Conservation (phyloP, 2,888 invertebrate genomes). For the Caenorhabditis panamensis region DNA sequence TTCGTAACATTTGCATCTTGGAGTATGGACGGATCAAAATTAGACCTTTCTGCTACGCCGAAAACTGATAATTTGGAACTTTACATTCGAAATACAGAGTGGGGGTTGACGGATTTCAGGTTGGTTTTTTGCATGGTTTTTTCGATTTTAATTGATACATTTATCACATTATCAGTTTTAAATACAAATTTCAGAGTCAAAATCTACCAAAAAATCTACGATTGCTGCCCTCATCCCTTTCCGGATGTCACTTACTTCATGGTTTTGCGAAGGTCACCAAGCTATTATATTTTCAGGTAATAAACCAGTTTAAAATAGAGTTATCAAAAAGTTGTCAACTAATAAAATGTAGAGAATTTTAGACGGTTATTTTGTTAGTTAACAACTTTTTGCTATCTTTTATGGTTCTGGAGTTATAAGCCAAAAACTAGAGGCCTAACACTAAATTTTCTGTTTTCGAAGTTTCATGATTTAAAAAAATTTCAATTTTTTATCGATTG, state of each 20-base stretch:
- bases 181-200: constrained; percentile 62
- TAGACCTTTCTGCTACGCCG: constrained; percentile 70
- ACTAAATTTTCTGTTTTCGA: too few relatives aligned
- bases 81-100: constrained; percentile 79
- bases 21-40: constrained; percentile 78
- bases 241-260: constrained; percentile 79
- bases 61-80: constrained; percentile 76
- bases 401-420: background rate
- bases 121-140: too few relatives aligned
- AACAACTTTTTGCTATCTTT: too few relatives aligned
- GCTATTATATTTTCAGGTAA: constrained; percentile 79
- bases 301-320: too few relatives aligned
- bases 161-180: too few relatives aligned
- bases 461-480: too few relatives aligned
- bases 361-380: too few relatives aligned
- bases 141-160: too few relatives aligned
- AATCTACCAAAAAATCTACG: constrained; percentile 74
- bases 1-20: constrained; percentile 79
- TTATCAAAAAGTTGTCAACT: too few relatives aligned
- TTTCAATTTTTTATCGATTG: too few relatives aligned
- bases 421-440: too few relatives aligned
- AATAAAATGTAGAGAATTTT: too few relatives aligned
- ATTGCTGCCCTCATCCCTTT: constrained; percentile 79
- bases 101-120: constrained; percentile 78
- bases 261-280: constrained; percentile 76